A percentile compares a stretch with the other conserved stretches of the same genome.
Evolutionary conservation across 2,113 vertebrate genomes (phyloP).

Genomic region (Microtus montanus): DNA sequence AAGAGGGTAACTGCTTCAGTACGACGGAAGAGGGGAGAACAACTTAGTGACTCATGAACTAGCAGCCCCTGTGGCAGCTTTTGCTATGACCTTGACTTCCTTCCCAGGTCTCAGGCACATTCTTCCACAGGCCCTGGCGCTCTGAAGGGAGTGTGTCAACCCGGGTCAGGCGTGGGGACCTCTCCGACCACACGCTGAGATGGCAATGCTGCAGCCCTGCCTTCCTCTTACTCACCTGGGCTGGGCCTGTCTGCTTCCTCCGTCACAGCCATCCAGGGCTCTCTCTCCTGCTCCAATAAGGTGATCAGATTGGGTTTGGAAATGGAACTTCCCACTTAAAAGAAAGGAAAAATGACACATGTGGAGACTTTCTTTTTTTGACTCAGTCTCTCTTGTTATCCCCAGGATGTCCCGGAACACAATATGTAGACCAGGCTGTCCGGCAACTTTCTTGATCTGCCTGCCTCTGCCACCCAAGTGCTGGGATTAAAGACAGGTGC

Average conservation of each 20-base stretch:
- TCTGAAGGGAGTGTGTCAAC: not conserved
- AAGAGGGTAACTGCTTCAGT: not conserved
- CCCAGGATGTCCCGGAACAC: not conserved
- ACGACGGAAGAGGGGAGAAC: not conserved
- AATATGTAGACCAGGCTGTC: not conserved
- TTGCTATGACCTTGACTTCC: not conserved
- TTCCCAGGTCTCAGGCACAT: not conserved
- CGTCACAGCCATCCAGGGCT: not conserved
- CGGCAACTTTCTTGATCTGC: not conserved
- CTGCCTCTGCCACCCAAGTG: not conserved
- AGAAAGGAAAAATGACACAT: not conserved
- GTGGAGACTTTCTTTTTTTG: not conserved
- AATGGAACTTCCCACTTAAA: not conserved
- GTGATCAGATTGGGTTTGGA: no score
- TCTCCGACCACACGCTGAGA: not conserved
- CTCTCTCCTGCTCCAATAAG: no score
- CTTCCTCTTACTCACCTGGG: conserved; percentile 23
- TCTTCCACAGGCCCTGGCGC: not conserved
- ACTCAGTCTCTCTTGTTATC: not conserved
- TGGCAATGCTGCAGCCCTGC: not conserved
- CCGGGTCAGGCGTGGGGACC: no score
- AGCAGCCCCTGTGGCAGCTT: not conserved
- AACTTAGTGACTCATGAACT: not conserved
- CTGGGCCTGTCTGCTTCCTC: not conserved
- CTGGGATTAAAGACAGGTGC: not conserved